Percentiles rank a stretch among this genome's conserved stretches.
These are phyloP conservation scores for Istiophorus platypterus DNA, from an alignment of 2,113 vertebrate genomes.

Conservation along the genomic window DNA sequence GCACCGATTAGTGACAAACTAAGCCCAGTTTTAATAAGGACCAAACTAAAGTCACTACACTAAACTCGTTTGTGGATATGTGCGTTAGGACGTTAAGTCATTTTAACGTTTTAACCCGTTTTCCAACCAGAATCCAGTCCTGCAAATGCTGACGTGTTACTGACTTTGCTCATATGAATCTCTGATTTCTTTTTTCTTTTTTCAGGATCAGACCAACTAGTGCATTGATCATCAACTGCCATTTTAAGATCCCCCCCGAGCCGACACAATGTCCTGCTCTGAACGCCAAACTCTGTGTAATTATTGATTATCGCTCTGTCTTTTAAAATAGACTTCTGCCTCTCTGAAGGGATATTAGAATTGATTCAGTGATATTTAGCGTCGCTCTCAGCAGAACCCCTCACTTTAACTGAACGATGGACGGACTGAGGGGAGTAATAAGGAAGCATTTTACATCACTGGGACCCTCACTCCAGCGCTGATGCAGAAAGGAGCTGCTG, in stretches of 20 bases:
- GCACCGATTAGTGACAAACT: too few relatives aligned
- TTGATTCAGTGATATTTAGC: slow-evolving; percentile 26
- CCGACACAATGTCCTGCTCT: neutral
- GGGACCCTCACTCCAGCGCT: neutral
- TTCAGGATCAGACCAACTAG: neutral
- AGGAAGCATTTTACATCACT: neutral
- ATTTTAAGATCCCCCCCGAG: slow-evolving; percentile 20
- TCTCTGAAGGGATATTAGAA: slow-evolving; percentile 8
- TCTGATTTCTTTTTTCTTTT: too few relatives aligned
- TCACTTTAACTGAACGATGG: neutral
- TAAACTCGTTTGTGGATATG: too few relatives aligned
- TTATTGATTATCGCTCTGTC: slow-evolving; percentile 24
- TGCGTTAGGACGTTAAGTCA: too few relatives aligned
- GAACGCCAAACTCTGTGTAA: slow-evolving; percentile 21
- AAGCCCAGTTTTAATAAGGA: too few relatives aligned
- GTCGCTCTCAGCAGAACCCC: neutral
- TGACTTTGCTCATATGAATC: neutral
- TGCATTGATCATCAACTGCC: neutral
- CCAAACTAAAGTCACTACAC: too few relatives aligned
- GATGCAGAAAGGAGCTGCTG: neutral
- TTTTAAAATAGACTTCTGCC: slow-evolving; percentile 32
- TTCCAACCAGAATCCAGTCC: neutral
- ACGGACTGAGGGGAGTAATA: neutral
- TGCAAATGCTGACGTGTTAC: neutral
- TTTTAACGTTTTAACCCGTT: too few relatives aligned